Percentiles rank a stretch among this genome's conserved stretches.
These are phyloP conservation scores for Ceratothoa steindachneri DNA, from an alignment of 2,888 invertebrate species.

Conservation along the genomic window DNA sequence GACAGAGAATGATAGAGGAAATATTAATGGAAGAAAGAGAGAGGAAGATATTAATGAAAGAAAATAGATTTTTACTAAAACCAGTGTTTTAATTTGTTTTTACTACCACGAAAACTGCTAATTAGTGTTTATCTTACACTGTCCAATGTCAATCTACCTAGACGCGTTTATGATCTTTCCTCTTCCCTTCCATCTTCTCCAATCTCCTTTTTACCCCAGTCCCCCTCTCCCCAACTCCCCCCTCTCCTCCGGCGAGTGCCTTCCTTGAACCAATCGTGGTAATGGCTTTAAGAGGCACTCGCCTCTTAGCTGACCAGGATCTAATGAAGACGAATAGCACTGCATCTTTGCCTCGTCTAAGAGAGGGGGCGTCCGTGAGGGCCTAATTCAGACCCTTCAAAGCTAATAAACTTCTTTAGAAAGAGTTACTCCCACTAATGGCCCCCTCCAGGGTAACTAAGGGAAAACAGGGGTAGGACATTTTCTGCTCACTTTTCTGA, in stretches of 20 bases:
- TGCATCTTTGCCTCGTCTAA: not conserved
- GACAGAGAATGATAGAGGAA: no score
- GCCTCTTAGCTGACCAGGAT: not conserved
- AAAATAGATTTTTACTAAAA: no score
- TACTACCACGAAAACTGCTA: no score
- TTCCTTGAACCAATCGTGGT: not conserved
- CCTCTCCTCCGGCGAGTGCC: not conserved
- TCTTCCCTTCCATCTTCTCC: not conserved
- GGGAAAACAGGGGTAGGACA: no score
- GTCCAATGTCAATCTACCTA: no score
- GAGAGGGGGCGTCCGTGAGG: not conserved
- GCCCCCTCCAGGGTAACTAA: no score
- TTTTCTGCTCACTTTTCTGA: no score
- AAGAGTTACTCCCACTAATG: not conserved
- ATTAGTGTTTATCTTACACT: no score
- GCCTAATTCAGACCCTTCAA: not conserved
- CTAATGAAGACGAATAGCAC: not conserved
- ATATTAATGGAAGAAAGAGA: no score
- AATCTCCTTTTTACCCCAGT: not conserved
- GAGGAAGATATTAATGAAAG: no score
- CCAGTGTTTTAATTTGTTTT: no score
- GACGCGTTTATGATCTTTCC: not conserved
- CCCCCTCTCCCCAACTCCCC: not conserved
- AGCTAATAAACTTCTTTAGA: not conserved
- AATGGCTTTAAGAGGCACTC: not conserved